Base-by-base conservation (phyloP, 2,888 invertebrate genomes). In the Lycophotia porphyrea region DNA sequence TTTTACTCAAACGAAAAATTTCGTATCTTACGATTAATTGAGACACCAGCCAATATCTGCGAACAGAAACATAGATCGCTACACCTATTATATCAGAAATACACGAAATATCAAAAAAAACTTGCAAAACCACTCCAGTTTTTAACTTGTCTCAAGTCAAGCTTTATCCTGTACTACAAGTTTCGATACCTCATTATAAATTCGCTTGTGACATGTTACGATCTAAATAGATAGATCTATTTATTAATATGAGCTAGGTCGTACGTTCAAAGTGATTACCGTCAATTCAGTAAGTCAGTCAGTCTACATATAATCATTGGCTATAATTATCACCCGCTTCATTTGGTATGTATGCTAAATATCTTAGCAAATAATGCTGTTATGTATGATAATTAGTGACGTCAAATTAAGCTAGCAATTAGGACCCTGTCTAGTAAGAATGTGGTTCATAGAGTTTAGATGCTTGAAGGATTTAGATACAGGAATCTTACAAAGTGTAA, bases 241-340 rank as follows among this genome's bases (percentile, higher is more conserved):
- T 81, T 76, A 73, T 67, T 42, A 55, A 58, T 82, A 69, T 69
- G 42, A 68, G 55, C 63, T 69, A 65, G 42, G 61, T 74, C 70
- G 44, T 55, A 76, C 39, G 76, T 71, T 75, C 58, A 61, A 61
- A 77, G 39, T 61, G 63, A 73, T 79, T 65, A 42, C 64, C 79
- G 31, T 74, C 78, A 72, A 34, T 66, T 58, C 58, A 31, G 58
- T 58, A 58, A 58, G 58, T 49, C 27, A 68, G 76, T 58, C 76
- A 77, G 61, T 73, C 83, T 81, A n/a, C n/a, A n/a, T n/a, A 79
- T 87, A 88, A 88, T 85, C 66, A 84, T 78, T 71, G 66, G 68
- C 84, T 83, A 86, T 74, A 90, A 90, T 90, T 90, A 90, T 77
- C 81, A 85, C 82, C 81, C 82, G 78, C 90, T 89, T 82, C 87